Evolutionary conservation across 92 coral and sea anemone species (phyloP), one percentile per base, ranked within the genome.

Genomic region (Hydrozoanthus gracilis): DNA sequence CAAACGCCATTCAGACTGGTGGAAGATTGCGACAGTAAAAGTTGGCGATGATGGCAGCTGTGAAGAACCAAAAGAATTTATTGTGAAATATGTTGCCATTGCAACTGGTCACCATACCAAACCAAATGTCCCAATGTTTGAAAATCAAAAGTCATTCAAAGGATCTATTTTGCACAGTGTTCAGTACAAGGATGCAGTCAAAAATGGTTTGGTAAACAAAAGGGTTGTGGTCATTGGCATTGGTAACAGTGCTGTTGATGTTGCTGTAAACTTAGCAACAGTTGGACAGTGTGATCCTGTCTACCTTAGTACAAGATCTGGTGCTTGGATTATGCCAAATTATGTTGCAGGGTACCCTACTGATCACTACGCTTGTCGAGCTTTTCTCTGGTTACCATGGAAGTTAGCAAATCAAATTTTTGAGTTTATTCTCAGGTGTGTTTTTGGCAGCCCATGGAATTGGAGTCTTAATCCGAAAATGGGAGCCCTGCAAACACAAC

Each of bases 191-290:
- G 95, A 93, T 89, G 96, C 96, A 7, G 54, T 77, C 35, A 92
- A 91, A 49, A 93, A 92, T 87, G 79, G 73, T 10, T 79, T 91
- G 44, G 88, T 92, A 4, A 92, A 90, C 61, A 93, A 93, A 65
- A 92, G 78, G 51, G 90, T 93, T 7, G 94, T 92, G 27, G 96
- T 93, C 2, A 90, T 93, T 13, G 96, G 96, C 27, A 93, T 93
- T 5, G 96, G 96, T 44, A 93, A 93, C 82, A 93, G 96, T 77
- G 96, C 96, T 79, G 96, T 93, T 15, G 96, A 93, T 87, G 95
- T 89, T 10, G 96, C 92, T 13, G 96, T 93, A 6, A 92, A 93
- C 77, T 80, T 86, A 1, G 88, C 88, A 14, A 94, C 92, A 73
- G 71, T 87, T 69, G 93, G 96, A 2, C 84, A 92, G 1, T 78